phyloP scores from a whole-genome alignment of 2,888 invertebrate species.

The Troides aeacus region DNA sequence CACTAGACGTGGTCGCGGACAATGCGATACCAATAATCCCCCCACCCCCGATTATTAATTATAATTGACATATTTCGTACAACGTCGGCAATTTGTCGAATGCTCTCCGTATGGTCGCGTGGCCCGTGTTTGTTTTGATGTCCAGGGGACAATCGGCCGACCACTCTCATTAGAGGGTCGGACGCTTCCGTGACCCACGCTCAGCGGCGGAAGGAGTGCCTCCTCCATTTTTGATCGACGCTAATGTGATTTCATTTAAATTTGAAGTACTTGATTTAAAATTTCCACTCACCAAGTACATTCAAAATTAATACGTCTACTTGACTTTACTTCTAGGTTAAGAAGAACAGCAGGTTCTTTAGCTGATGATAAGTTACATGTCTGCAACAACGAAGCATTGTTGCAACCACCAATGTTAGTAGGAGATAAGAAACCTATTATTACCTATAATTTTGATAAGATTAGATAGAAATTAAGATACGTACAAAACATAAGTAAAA shows the following conservation, averaged over 20 bases:
- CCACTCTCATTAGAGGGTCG: constrained; percentile 42
- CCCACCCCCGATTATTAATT: constrained; percentile 62
- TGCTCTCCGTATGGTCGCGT: constrained; percentile 62
- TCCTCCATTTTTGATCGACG: constrained; percentile 11
- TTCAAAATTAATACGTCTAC: too few species aligned
- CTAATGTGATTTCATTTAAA: constrained; percentile 11
- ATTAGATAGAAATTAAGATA: too few species aligned
- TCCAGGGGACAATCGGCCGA: constrained; percentile 59
- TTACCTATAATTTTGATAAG: too few species aligned
- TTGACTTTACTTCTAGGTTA: too few species aligned
- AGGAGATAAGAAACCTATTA: too few species aligned
- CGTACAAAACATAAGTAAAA: too few species aligned
- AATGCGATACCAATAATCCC: constrained; percentile 65
- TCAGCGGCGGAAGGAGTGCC: neutral
- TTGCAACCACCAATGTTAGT: too few species aligned
- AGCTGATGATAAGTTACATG: too few species aligned
- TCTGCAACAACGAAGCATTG: too few species aligned
- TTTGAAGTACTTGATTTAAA: too few species aligned
- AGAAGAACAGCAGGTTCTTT: too few species aligned
- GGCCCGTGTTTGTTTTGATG: constrained; percentile 75
- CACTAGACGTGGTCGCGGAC: constrained; percentile 44
- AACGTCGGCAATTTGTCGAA: constrained; percentile 66
- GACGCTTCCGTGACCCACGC: constrained; percentile 17
- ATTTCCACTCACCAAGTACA: too few species aligned
- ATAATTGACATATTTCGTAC: constrained; percentile 78